Percentiles rank a stretch among this genome's conserved stretches.
These are phyloP conservation scores for Neogale vison DNA, from an alignment of 2,113 vertebrate genomes.

Conservation along the genomic window DNA sequence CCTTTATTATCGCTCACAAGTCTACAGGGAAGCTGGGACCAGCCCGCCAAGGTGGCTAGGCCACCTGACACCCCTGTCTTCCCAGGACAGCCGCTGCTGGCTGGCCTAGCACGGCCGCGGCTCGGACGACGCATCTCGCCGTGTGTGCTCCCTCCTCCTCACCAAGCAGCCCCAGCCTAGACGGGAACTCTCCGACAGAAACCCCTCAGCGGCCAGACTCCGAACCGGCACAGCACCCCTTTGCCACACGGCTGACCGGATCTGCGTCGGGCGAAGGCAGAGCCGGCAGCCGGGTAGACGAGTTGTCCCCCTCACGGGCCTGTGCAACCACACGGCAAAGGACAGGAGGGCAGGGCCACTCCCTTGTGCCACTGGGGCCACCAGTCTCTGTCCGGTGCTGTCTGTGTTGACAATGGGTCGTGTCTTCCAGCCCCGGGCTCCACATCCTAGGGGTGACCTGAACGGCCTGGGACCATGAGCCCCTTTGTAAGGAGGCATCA, in stretches of 20 bases:
- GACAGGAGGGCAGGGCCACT: background rate
- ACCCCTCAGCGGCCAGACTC: accelerated
- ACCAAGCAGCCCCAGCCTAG: no score
- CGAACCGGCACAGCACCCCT: accelerated
- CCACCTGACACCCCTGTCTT: accelerated
- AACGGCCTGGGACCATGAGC: accelerated
- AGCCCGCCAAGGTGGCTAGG: background rate
- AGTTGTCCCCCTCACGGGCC: accelerated
- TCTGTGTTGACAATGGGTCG: accelerated
- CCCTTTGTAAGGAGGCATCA: accelerated
- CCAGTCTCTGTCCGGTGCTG: accelerated
- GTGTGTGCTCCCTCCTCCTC: accelerated
- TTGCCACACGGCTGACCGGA: background rate
- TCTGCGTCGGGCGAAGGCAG: background rate
- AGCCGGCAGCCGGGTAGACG: accelerated
- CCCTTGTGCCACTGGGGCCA: accelerated
- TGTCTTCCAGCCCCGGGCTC: background rate
- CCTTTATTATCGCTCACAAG: accelerated
- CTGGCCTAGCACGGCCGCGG: accelerated
- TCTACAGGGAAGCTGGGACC: background rate
- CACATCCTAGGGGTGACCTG: accelerated
- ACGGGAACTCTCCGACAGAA: background rate
- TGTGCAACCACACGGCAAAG: background rate
- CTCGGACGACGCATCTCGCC: accelerated
- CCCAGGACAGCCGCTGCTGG: accelerated